Percentiles rank a stretch among this genome's conserved stretches.
phyloP scores from a whole-genome alignment of 2,797 vertebrate species.

The Sciurus carolinensis region DNA sequence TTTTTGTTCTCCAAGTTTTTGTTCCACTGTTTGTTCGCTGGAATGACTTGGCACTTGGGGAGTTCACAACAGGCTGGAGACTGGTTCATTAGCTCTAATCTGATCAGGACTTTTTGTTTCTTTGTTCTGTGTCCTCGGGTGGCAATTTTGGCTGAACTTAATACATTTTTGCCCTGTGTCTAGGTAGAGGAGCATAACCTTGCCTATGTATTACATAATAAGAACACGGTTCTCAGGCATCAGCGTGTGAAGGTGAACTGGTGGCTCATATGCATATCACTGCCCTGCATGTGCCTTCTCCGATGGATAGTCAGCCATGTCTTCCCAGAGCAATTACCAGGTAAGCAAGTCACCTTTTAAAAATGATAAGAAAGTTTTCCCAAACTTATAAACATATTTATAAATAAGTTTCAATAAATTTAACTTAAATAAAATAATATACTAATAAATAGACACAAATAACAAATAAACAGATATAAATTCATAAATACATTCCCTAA shows the following conservation, averaged over 20 bases:
- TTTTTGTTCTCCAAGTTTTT: conserved; percentile 78
- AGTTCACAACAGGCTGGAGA: conserved; percentile 66
- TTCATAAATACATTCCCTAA: background rate
- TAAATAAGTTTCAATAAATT: conserved; percentile 24
- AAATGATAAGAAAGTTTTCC: background rate
- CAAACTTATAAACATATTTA: background rate
- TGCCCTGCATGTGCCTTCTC: background rate
- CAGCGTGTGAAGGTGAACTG: background rate
- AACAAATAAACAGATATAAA: background rate
- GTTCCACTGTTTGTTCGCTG: conserved; percentile 79
- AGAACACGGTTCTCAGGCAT: conserved; percentile 31
- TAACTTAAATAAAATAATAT: background rate
- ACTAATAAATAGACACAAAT: background rate
- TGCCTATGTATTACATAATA: conserved; percentile 33
- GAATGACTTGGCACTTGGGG: conserved; percentile 75
- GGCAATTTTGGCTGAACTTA: conserved; percentile 76
- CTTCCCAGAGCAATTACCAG: background rate
- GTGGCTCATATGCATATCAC: background rate
- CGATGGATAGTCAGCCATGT: background rate
- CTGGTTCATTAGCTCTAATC: conserved; percentile 81
- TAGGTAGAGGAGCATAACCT: conserved; percentile 20
- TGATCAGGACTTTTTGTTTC: conserved; percentile 85
- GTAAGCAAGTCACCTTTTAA: background rate
- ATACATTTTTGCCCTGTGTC: conserved; percentile 53
- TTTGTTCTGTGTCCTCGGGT: conserved; percentile 82